These are phyloP conservation scores for Orchesellides sinensis DNA, from an alignment of 2,888 invertebrate species.

Conservation along the genomic window DNA sequence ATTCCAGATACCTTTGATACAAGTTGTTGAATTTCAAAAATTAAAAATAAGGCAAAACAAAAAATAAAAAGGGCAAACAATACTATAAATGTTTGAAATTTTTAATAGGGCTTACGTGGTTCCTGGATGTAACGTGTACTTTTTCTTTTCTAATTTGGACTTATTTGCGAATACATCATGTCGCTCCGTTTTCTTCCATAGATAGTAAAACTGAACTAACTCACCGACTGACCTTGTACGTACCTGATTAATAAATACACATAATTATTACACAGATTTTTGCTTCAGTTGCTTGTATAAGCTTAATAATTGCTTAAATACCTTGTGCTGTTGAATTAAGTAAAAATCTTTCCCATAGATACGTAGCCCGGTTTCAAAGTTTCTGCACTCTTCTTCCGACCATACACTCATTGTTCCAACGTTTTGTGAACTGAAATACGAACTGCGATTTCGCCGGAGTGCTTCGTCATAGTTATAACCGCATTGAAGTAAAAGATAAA, in stretches of 20 bases:
- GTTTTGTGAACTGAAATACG: conserved; percentile 80
- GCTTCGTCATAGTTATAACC: conserved; percentile 98
- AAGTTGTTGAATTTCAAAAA: conserved; percentile 7
- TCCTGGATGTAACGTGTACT: conserved; percentile 93
- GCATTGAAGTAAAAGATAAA: conserved; percentile 93
- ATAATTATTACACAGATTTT: neutral
- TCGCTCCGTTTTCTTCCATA: conserved; percentile 99
- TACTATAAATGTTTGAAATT: conserved; percentile 2
- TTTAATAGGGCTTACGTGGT: conserved; percentile 82
- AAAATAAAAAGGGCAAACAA: conserved; percentile 26
- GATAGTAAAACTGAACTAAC: conserved; percentile 91
- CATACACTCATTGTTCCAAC: conserved; percentile 90
- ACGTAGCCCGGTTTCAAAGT: conserved; percentile 96
- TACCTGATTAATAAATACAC: conserved; percentile 80
- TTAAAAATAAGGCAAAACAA: conserved; percentile 32
- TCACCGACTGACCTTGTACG: conserved; percentile 96
- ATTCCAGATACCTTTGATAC: conserved; percentile 71
- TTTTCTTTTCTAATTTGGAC: conserved; percentile 92
- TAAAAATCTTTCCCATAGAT: conserved; percentile 98
- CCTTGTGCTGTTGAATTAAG: conserved; percentile 94
- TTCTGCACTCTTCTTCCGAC: conserved; percentile 98
- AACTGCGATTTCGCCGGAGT: conserved; percentile 86
- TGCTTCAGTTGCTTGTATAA: neutral
- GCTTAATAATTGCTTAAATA: conserved; percentile 75
- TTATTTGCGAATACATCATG: conserved; percentile 94